Percentiles rank a stretch among this genome's conserved stretches.
Evolutionary conservation across 2,797 vertebrate species (phyloP).

Genomic region (Neosilurus hyrtlii): DNA sequence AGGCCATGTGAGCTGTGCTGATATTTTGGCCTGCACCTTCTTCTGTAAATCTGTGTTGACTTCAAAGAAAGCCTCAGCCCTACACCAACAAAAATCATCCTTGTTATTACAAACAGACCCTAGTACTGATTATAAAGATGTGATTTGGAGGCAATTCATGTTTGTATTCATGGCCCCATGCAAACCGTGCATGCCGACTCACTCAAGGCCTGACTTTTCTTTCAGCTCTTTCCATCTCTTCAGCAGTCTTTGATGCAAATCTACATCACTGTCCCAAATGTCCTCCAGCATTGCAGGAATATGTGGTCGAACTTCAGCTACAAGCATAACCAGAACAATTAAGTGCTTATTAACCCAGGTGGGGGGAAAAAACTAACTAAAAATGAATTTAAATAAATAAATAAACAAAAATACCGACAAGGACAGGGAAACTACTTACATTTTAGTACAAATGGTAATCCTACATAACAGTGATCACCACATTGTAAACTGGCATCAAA

Average conservation of each 20-base stretch:
- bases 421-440: conserved; percentile 76
- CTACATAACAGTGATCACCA: conserved; percentile 93
- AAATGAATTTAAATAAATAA: too few relatives aligned
- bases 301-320: conserved; percentile 86
- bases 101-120: conserved; percentile 17
- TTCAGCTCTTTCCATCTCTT: conserved; percentile 86
- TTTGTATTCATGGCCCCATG: background rate
- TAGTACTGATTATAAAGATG: background rate
- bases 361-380: too few relatives aligned
- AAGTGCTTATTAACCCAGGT: background rate
- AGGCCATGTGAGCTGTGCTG: conserved; percentile 90
- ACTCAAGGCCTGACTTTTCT: conserved; percentile 83
- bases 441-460: conserved; percentile 92
- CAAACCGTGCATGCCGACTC: conserved; percentile 46
- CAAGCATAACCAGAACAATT: conserved; percentile 8
- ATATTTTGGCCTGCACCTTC: conserved; percentile 84
- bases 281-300: conserved; percentile 87
- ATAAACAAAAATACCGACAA: background rate
- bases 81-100: conserved; percentile 56
- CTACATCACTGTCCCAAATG: conserved; percentile 90
- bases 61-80: conserved; percentile 87
- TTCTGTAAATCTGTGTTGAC: conserved; percentile 97
- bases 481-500: conserved; percentile 94
- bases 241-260: conserved; percentile 88
- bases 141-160: background rate